Base-by-base conservation (phyloP, 2,113 vertebrate genomes). In the Bos indicus region DNA sequence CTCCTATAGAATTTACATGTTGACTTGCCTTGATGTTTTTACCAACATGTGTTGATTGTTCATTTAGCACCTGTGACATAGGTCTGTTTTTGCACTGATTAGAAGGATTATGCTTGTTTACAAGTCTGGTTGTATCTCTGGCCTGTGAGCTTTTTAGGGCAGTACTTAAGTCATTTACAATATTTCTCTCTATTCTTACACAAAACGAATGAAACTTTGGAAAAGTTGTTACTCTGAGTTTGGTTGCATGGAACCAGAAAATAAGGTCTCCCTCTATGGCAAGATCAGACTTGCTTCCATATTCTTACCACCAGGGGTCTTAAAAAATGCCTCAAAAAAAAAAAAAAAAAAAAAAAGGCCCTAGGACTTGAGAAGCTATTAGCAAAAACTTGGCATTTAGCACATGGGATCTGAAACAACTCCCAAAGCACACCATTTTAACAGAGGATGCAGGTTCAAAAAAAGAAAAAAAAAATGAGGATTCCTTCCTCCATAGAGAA, bases 201-300 rank as follows among this genome's bases (percentile, higher is more conserved):
- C 15, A 88, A 54, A 96, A 83, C 33, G 62, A 95, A 56, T 46
- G 23, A 96, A 77, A 10, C 54, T 78, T 87, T 91, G 43, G 13
- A 62, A 77, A 91, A 90, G 15, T 91, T 88, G 62, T 54, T 30
- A 48, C 43, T 64, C 93, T n/a, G 54, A 60, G 10, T 6, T 57
- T 96, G n/a, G 52, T 62, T 97, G 14, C 30, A 54, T 88, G 62
- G 46, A 94, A 80, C 33, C 48, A 84, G 64, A 92, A 96, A 85
- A 46, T 83, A 94, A 91, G 51, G n/a, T 83, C 23, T 85, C 36
- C 60, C 6, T 83, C 25, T 51, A 33, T 85, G 16, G 52, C 26
- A 94, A 86, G 52, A 74, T 92, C 30, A 82, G 94, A 84, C 7
- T 11, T 81, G 71, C 26, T 93, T 85, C 19, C 12, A 10, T 91